Percentiles rank a stretch among this genome's conserved stretches.
phyloP scores from a whole-genome alignment of 1,140 invertebrate genomes.

The Zaprionus kolodkinae region DNA sequence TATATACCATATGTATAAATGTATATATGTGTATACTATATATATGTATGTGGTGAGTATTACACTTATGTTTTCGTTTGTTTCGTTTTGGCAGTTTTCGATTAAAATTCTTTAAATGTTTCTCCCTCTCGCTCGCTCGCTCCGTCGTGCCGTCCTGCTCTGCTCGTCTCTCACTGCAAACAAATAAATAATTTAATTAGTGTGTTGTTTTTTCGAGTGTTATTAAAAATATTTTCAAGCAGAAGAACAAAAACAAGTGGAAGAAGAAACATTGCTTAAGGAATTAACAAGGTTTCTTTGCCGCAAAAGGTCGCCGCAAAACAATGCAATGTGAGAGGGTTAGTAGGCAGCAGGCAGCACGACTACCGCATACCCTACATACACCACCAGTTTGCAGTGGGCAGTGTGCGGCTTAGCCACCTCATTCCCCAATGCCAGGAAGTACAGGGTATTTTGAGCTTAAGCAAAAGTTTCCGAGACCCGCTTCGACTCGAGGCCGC shows the following conservation, averaged over 20 bases:
- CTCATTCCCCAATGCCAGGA: not conserved
- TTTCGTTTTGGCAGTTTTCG: conserved; percentile 71
- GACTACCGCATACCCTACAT: not conserved
- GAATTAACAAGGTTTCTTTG: conserved; percentile 4
- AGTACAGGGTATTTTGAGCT: not conserved
- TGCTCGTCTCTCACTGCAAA: not conserved
- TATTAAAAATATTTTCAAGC: conserved; percentile 9
- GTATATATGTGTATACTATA: conserved; percentile 37
- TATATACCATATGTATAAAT: conserved; percentile 29
- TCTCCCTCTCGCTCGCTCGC: not conserved
- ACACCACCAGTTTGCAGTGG: not conserved
- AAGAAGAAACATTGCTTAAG: not conserved
- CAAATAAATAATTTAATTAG: conserved; percentile 13
- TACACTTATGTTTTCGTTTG: conserved; percentile 52
- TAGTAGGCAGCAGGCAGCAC: not conserved
- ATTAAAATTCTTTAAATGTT: conserved; percentile 78
- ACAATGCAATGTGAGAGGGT: not conserved
- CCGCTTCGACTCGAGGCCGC: not conserved
- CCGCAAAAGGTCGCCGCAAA: not conserved
- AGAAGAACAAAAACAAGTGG: not conserved
- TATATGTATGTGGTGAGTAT: conserved; percentile 20
- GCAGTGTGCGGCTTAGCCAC: not conserved
- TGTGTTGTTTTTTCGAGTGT: not conserved
- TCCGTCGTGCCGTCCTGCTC: not conserved
- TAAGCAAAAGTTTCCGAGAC: not conserved